phyloP scores from a whole-genome alignment of 2,888 invertebrate species.

The Sturmia bella region DNA sequence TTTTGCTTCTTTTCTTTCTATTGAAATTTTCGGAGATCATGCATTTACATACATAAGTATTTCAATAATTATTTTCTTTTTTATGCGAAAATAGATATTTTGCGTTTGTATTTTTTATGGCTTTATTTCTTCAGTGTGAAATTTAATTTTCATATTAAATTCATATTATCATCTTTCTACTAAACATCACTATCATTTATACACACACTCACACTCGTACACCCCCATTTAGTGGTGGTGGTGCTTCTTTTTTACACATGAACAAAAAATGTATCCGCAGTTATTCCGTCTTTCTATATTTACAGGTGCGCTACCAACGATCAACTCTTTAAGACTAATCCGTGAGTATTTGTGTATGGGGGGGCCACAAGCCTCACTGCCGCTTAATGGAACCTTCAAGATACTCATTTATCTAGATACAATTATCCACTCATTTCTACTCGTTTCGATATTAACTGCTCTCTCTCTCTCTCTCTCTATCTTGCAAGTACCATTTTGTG shows the following conservation, averaged over 20 bases:
- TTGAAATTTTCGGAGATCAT: slow-evolving; percentile 62
- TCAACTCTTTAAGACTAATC: slow-evolving; percentile 82
- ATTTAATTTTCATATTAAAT: slow-evolving; percentile 36
- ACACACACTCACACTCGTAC: slow-evolving; percentile 10
- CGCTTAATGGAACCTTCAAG: slow-evolving; percentile 30
- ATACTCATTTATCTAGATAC: slow-evolving; percentile 64
- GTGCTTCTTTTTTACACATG: slow-evolving; percentile 46
- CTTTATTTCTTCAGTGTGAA: not conserved
- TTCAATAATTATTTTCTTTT: slow-evolving; percentile 10
- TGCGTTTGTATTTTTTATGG: not conserved
- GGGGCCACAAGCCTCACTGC: slow-evolving; percentile 73
- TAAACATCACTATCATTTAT: slow-evolving; percentile 35
- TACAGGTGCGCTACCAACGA: slow-evolving; percentile 81
- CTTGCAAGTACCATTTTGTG: slow-evolving; percentile 5
- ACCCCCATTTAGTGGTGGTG: slow-evolving; percentile 44
- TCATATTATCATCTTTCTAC: slow-evolving; percentile 28
- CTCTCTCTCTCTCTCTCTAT: too few species aligned
- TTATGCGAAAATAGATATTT: not conserved
- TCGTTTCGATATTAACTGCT: slow-evolving; percentile 14
- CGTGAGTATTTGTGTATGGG: slow-evolving; percentile 75
- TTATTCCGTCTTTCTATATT: slow-evolving; percentile 66
- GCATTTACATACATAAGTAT: slow-evolving; percentile 1
- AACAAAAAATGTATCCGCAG: slow-evolving; percentile 35
- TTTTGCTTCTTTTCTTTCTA: slow-evolving; percentile 47
- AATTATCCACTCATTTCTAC: slow-evolving; percentile 26